Conservation (phyloP, 1,140 invertebrate genomes). For the Ips typographus region DNA sequence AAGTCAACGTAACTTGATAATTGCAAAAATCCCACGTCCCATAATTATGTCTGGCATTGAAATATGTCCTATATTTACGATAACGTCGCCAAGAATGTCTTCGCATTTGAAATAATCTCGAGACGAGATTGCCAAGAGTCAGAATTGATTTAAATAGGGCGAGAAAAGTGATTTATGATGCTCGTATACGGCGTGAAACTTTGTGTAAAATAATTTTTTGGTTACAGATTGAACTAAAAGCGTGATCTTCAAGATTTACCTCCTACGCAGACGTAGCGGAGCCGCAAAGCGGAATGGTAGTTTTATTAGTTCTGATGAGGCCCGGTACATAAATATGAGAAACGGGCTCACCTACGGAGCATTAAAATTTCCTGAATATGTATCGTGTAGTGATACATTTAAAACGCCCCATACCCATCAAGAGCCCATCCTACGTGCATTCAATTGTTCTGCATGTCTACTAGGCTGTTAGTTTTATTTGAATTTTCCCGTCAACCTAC, state of each 20-base stretch:
- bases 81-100: constrained; percentile 6
- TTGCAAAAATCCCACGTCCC: constrained; percentile 11
- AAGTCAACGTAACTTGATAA: constrained; percentile 17
- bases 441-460: constrained; percentile 40
- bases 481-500: constrained; percentile 33
- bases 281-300: too few relatives aligned
- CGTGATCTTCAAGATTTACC: too few relatives aligned
- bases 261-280: too few relatives aligned
- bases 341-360: constrained; percentile 37
- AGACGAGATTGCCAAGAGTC: too few relatives aligned
- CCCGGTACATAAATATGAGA: constrained; percentile 34
- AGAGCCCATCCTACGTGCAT: constrained; percentile 37
- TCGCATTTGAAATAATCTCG: background rate
- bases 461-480: constrained; percentile 35
- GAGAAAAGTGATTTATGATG: too few relatives aligned
- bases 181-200: too few relatives aligned
- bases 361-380: constrained; percentile 40
- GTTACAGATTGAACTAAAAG: too few relatives aligned
- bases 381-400: constrained; percentile 39
- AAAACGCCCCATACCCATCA: constrained; percentile 38
- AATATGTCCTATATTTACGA: constrained; percentile 10
- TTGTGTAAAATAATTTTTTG: too few relatives aligned
- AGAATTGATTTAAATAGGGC: too few relatives aligned
- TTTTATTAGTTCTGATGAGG: constrained; percentile 20
- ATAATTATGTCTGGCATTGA: constrained; percentile 21